phyloP scores from a whole-genome alignment of 2,113 vertebrate species.

The Symphodus melops region DNA sequence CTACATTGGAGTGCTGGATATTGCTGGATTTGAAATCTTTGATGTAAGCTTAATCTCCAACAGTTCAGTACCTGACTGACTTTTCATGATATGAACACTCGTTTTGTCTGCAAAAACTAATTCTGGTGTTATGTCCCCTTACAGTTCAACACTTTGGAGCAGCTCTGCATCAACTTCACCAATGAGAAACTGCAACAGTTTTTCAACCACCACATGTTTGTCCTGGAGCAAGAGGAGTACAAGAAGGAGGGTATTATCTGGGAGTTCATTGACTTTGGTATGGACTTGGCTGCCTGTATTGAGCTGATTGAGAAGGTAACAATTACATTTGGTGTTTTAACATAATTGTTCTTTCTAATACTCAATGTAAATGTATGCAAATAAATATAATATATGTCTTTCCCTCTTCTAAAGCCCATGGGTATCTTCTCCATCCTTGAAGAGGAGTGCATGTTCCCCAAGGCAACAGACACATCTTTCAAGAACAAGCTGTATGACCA shows the following conservation, averaged over 20 bases:
- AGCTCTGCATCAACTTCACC: conserved; percentile 91
- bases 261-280: conserved; percentile 93
- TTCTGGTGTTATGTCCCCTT: neutral
- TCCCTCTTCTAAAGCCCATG: conserved; percentile 76
- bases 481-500: conserved; percentile 79
- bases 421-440: conserved; percentile 87
- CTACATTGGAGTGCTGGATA: conserved; percentile 18
- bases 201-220: conserved; percentile 88
- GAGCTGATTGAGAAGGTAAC: conserved; percentile 91
- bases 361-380: neutral
- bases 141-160: conserved; percentile 91
- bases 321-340: neutral
- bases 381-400: neutral
- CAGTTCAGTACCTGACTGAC: neutral
- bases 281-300: conserved; percentile 92
- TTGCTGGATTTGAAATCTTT: conserved; percentile 62
- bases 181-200: conserved; percentile 94
- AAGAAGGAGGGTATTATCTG: conserved; percentile 91
- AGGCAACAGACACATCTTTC: conserved; percentile 75
- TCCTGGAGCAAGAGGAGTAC: conserved; percentile 91
- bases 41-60: conserved; percentile 72
- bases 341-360: neutral
- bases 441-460: conserved; percentile 86
- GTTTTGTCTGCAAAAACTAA: neutral
- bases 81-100: neutral